A percentile compares a stretch with the other conserved stretches of the same genome.
Evolutionary conservation across 2,888 invertebrate genomes (phyloP).

Genomic region (Drosophila meridionalis): DNA sequence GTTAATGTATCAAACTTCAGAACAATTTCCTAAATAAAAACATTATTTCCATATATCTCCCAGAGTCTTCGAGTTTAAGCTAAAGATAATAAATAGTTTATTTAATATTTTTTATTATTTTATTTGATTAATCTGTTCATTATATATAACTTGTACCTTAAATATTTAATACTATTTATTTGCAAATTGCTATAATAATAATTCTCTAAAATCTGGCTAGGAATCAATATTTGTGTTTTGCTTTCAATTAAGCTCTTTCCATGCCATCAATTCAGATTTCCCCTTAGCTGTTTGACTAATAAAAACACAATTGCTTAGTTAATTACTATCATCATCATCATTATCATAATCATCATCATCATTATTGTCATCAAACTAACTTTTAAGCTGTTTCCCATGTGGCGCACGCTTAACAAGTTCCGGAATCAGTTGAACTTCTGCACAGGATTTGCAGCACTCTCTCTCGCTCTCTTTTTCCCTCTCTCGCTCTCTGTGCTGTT

Average conservation of each 20-base stretch:
- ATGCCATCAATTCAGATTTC: background rate
- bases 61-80: too few species aligned
- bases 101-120: too few species aligned
- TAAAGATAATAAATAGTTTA: background rate
- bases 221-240: background rate
- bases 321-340: background rate
- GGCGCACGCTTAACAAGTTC: slow-evolving; percentile 54
- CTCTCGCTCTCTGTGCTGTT: slow-evolving; percentile 8
- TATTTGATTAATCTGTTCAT: too few species aligned
- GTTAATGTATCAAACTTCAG: too few species aligned
- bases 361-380: background rate
- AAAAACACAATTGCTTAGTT: background rate
- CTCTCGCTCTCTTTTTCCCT: slow-evolving; percentile 8
- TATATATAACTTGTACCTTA: too few species aligned
- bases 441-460: slow-evolving; percentile 31
- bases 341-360: background rate
- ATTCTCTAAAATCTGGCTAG: background rate
- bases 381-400: slow-evolving; percentile 13
- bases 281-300: background rate
- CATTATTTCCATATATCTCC: too few species aligned
- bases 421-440: slow-evolving; percentile 48
- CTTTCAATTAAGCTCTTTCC: background rate
- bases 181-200: background rate
- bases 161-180: too few species aligned
- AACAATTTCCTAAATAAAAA: too few species aligned